A percentile compares a stretch with the other conserved stretches of the same genome.
These are phyloP conservation scores for Thalassaphorura encarpata DNA, from an alignment of 1,140 invertebrate species.

Conservation along the genomic window DNA sequence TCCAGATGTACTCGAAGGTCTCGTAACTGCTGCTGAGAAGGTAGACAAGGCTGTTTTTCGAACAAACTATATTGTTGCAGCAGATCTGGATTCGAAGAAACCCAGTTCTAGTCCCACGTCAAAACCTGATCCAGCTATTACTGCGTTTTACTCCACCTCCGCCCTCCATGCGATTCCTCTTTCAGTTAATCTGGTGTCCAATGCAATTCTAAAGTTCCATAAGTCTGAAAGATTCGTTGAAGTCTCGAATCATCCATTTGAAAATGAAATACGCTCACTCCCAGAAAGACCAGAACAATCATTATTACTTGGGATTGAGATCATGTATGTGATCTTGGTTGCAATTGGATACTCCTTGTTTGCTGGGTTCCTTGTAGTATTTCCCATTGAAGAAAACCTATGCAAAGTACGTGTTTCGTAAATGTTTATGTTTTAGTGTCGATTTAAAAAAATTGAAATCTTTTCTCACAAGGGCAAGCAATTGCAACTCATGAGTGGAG, in stretches of 20 bases:
- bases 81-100: slow-evolving; percentile 8
- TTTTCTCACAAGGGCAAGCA: slow-evolving; percentile 46
- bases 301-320: slow-evolving; percentile 11
- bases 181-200: slow-evolving; percentile 47
- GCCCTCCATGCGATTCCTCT: slow-evolving; percentile 58
- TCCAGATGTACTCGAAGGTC: too few relatives aligned
- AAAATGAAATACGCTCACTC: slow-evolving; percentile 31
- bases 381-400: slow-evolving; percentile 50
- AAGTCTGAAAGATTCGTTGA: slow-evolving; percentile 43
- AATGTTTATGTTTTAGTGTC: too few relatives aligned
- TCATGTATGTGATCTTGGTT: slow-evolving; percentile 25
- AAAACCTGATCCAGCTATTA: too few relatives aligned
- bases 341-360: slow-evolving; percentile 46
- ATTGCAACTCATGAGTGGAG: slow-evolving; percentile 64
- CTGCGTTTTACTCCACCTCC: too few relatives aligned
- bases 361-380: slow-evolving; percentile 61
- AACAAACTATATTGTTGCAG: slow-evolving; percentile 27
- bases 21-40: slow-evolving; percentile 1
- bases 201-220: slow-evolving; percentile 43
- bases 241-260: slow-evolving; percentile 54
- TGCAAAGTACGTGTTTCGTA: slow-evolving; percentile 35
- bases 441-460: neutral
- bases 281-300: slow-evolving; percentile 24
- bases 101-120: slow-evolving; percentile 40
- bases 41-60: slow-evolving; percentile 16